phyloP scores from a whole-genome alignment of 2,113 vertebrate species.

The Lasiurus borealis region DNA sequence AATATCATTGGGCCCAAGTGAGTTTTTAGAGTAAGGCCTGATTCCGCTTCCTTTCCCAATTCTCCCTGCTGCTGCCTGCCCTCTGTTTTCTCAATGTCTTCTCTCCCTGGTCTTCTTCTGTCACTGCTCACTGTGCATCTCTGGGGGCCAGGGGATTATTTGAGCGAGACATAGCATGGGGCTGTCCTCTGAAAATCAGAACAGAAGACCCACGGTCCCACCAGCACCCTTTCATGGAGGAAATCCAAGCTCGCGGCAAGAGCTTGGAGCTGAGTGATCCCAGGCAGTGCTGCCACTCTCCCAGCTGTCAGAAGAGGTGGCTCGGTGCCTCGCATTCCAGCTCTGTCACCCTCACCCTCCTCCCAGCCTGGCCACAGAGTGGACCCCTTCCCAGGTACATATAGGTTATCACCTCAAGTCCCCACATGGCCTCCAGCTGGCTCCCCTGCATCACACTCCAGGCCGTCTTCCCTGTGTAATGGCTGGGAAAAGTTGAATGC shows the following conservation, averaged over 20 bases:
- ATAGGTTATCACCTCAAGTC: too few species aligned
- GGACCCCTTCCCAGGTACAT: background rate
- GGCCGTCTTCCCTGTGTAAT: background rate
- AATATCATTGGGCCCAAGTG: background rate
- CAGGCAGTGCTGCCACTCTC: fast-evolving
- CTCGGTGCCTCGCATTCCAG: fast-evolving
- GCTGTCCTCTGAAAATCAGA: background rate
- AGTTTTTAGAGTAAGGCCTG: background rate
- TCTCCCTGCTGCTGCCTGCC: fast-evolving
- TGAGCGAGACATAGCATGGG: background rate
- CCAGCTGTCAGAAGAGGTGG: fast-evolving
- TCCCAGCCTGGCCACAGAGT: background rate
- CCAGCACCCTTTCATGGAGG: background rate
- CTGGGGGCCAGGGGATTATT: background rate
- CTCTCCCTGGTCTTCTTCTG: background rate
- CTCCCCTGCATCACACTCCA: background rate
- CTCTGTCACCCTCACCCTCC: background rate
- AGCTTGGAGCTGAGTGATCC: background rate
- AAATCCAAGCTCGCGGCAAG: background rate
- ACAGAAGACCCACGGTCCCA: background rate
- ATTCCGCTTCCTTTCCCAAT: background rate
- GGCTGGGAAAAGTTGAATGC: background rate
- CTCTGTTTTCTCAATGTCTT: background rate
- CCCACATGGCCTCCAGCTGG: fast-evolving
- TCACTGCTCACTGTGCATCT: background rate